These are phyloP conservation scores for Omphaloscelis lunosa DNA, from an alignment of 2,888 invertebrate genomes.

Conservation along the genomic window DNA sequence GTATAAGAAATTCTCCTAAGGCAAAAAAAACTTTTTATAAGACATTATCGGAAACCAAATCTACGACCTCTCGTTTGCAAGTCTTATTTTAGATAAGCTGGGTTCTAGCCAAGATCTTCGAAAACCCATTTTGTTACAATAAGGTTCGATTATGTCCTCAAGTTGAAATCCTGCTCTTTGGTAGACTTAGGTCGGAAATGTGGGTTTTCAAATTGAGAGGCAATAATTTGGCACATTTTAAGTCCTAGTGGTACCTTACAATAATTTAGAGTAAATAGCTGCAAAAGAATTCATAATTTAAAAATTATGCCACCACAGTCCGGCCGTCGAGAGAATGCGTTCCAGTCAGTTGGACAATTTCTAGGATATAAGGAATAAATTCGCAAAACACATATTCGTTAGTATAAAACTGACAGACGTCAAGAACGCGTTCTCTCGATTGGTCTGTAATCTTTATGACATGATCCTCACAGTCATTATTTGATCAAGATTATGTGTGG, in stretches of 20 bases:
- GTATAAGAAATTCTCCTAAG: neutral
- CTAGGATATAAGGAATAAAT: too few species aligned
- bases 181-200: neutral
- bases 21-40: slow-evolving; percentile 8
- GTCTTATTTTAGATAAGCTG: slow-evolving; percentile 52
- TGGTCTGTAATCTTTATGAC: neutral
- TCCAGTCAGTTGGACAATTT: too few species aligned
- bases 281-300: neutral
- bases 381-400: too few species aligned
- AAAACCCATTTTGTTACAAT: slow-evolving; percentile 10
- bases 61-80: slow-evolving; percentile 47
- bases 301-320: neutral
- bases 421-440: too few species aligned
- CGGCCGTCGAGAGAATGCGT: too few species aligned
- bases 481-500: neutral
- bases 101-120: slow-evolving; percentile 35
- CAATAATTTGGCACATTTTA: neutral
- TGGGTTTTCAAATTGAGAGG: neutral
- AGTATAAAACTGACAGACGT: too few species aligned
- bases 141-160: slow-evolving; percentile 13
- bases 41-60: slow-evolving; percentile 23
- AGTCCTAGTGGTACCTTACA: neutral
- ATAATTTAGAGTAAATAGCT: neutral
- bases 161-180: slow-evolving; percentile 11
- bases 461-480: neutral